Base-by-base conservation (phyloP, 2,797 vertebrate species). In the Phrynocephalus vlangalii region DNA sequence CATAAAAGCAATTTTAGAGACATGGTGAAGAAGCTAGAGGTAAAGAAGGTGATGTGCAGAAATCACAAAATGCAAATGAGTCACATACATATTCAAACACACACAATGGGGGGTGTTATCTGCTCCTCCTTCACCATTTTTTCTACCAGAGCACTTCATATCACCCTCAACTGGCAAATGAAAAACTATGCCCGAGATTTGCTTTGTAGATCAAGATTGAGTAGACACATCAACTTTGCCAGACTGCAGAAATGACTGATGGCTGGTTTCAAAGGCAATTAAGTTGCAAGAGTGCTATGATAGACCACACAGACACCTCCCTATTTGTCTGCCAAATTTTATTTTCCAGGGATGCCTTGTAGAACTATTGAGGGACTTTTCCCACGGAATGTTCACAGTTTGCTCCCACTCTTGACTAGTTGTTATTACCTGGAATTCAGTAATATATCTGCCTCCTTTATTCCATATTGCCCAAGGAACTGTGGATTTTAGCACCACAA, bases 221-320 rank as follows among this genome's bases (percentile, higher is more conserved):
- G 24, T 7, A 26, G 86, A 70, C 3, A 44, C 77, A 67, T 1
- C 16, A 66, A 78, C 85, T 85, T 28, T 84, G 92, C 93, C 83
- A 89, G 90, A 73, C 83, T 88, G 87, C 92, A 81, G 92, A 89
- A 93, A 91, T 90, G 90, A 91, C 66, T 89, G 93, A 93, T 87
- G 89, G 86, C 3, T 13, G 2, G 67, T 89, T 92, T 91, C 93
- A 92, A 78, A 88, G 88, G 94, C 85, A 93, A 95, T 95, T 95
- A 95, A 94, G 86, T 93, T 92, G 72, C 90, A 68, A 0, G 20
- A 90, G 60, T 16, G 89, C 86, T 83, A 84, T 91, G 91, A 91
- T 91, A 28, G 1, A 0, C 18, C 5, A 0, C 76, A 84, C 83
- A 56, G 78, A 28, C 9, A 30, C 79, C 82, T 88, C 87, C 87